Percentiles rank a stretch among this genome's conserved stretches.
These are phyloP conservation scores for Acholoe squamosa DNA, from an alignment of 2,888 invertebrate species.

Conservation along the genomic window DNA sequence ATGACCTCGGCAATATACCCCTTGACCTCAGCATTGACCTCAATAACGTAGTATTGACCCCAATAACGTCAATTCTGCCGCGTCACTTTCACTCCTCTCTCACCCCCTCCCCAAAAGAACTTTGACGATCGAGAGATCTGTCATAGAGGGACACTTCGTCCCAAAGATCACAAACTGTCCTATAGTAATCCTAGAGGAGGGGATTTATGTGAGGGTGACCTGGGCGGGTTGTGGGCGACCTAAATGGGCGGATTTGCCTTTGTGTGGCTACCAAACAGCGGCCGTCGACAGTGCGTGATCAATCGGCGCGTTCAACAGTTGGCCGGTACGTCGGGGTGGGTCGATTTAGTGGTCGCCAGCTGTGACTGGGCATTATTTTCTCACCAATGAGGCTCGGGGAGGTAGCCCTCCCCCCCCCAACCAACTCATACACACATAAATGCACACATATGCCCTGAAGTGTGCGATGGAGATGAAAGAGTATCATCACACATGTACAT, in stretches of 20 bases:
- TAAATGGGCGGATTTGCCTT: conserved; percentile 49
- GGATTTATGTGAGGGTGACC: not conserved
- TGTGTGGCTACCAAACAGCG: conserved; percentile 45
- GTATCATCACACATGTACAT: no score
- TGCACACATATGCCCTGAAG: no score
- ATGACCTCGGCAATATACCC: no score
- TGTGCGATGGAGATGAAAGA: not conserved
- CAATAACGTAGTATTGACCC: no score
- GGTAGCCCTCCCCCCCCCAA: not conserved
- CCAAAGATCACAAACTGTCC: conserved; percentile 3
- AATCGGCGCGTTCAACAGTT: conserved; percentile 60
- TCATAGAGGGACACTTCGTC: not conserved
- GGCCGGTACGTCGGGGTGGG: not conserved
- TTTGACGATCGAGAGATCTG: not conserved
- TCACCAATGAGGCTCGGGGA: not conserved
- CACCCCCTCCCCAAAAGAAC: not conserved
- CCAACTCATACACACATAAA: not conserved
- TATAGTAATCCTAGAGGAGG: not conserved
- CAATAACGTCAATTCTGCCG: not conserved
- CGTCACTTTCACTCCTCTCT: not conserved
- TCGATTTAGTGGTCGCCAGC: conserved; percentile 40
- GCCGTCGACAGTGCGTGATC: conserved; percentile 41
- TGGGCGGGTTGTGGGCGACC: not conserved
- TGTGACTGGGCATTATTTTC: conserved; percentile 55
- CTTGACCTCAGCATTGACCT: no score